phyloP scores from a whole-genome alignment of 1,140 invertebrate species.

The Hyphantria cunea region DNA sequence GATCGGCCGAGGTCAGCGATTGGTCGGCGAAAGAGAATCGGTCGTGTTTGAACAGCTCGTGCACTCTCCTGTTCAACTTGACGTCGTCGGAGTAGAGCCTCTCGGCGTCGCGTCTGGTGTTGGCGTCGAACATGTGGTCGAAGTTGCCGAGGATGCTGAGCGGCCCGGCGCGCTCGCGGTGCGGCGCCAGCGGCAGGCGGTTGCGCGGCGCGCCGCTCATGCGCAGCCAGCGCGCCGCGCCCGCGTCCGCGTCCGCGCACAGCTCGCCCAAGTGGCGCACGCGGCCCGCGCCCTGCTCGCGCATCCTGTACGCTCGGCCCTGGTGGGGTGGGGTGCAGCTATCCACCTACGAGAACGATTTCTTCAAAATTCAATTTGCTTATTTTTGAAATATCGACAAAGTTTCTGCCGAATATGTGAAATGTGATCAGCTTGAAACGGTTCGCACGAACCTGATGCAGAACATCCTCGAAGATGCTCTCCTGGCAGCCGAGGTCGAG shows the following conservation, averaged over 20 bases:
- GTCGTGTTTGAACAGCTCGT: conserved; percentile 58
- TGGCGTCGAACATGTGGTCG: conserved; percentile 73
- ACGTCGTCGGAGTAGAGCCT: conserved; percentile 65
- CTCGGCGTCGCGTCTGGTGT: conserved; percentile 62
- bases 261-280: conserved; percentile 58
- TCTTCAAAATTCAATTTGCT: too few relatives aligned
- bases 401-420: too few relatives aligned
- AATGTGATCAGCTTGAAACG: too few relatives aligned
- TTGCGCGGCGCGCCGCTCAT: conserved; percentile 44
- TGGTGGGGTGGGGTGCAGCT: conserved; percentile 58
- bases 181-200: conserved; percentile 45
- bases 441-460: conserved; percentile 49
- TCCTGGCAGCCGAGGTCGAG: conserved; percentile 74
- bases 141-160: conserved; percentile 73
- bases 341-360: conserved; percentile 46
- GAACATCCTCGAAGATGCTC: conserved; percentile 69
- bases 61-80: conserved; percentile 56
- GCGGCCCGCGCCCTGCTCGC: conserved; percentile 23
- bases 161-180: conserved; percentile 46
- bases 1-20: conserved; percentile 47
- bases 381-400: too few relatives aligned
- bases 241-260: conserved; percentile 70
- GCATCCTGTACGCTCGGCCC: conserved; percentile 63
- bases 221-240: conserved; percentile 44
- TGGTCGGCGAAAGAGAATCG: conserved; percentile 58